Evolutionary conservation across 1,140 invertebrate species (phyloP), one percentile per base, ranked within the genome.

Genomic region (Ostrea edulis): DNA sequence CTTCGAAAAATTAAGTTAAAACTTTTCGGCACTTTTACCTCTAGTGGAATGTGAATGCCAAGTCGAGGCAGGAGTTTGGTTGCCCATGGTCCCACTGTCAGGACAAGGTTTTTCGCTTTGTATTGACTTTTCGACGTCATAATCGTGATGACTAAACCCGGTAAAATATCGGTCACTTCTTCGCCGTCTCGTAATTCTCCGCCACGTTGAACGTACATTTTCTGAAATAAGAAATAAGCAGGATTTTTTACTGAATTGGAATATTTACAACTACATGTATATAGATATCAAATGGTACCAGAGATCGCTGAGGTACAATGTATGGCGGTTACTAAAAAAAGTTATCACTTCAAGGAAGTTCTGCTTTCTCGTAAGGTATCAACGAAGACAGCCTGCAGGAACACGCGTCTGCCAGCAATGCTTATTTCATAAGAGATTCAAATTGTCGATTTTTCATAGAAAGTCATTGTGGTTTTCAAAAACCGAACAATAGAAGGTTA

Each of bases 61-160:
- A 93, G 82, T 5, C 90, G 85, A 54, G 88, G 82, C 11, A 93
- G 54, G 0, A 94, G 25, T 35, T 91, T 90, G 7, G 68, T 84
- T 4, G 94, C 90, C 93, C 93, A 94, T 2, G 94, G 90, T 11
- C 94, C 94, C 2, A 90, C 85, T 20, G 90, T 89, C 11, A 94
- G 29, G 51, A 94, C 91, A 4, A 94, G 51, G 54, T 77, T 91
- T 51, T 86, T 90, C 25, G 90, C 86, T 77, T 22, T 82, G 90
- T 93, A 93, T 4, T 53, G n/a, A 8, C 86, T 86, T n/a, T 92
- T 90, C 5, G 86, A 89, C 7, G 93, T 94, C 20, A 52, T 90
- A 5, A 94, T 87, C 8, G 85, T 91, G 8, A 93, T 89, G 12
- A 89, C 58, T 12, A 86, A 68, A 22, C 93, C 93, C 7, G 92